Percentiles rank a stretch among this genome's conserved stretches.
These are phyloP conservation scores for Odontomachus brunneus DNA, from an alignment of 1,140 invertebrate species.

Conservation along the genomic window DNA sequence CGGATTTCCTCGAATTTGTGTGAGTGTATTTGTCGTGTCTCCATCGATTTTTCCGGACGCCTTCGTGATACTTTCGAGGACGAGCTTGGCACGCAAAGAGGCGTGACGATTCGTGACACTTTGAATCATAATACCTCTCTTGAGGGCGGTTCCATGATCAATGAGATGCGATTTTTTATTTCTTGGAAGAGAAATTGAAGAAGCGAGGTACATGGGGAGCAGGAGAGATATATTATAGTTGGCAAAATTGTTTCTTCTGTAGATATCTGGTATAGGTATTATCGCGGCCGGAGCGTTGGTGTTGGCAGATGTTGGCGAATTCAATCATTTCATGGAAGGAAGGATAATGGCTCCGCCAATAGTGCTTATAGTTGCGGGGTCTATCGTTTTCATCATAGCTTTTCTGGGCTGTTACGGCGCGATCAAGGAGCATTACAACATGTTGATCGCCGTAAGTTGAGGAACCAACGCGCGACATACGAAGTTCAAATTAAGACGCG, in stretches of 20 bases:
- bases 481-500: too few species aligned
- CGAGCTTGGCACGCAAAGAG: constrained; percentile 1
- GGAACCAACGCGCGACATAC: background rate
- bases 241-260: constrained; percentile 61
- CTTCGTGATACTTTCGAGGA: background rate
- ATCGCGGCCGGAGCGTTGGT: constrained; percentile 87
- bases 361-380: constrained; percentile 89
- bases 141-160: background rate
- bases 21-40: constrained; percentile 13
- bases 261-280: constrained; percentile 88
- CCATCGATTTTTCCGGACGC: background rate
- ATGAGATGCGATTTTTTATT: background rate
- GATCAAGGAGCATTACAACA: constrained; percentile 88
- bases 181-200: too few species aligned
- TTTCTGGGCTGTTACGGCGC: constrained; percentile 92
- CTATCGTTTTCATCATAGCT: constrained; percentile 89
- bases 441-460: constrained; percentile 88
- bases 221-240: constrained; percentile 1
- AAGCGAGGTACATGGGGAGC: background rate
- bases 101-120: background rate
- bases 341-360: constrained; percentile 87
- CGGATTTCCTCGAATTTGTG: background rate
- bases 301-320: constrained; percentile 86
- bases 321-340: constrained; percentile 87
- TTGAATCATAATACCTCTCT: background rate